Conservation (phyloP, 2,888 invertebrate genomes). For the Falcaria lacertinaria region DNA sequence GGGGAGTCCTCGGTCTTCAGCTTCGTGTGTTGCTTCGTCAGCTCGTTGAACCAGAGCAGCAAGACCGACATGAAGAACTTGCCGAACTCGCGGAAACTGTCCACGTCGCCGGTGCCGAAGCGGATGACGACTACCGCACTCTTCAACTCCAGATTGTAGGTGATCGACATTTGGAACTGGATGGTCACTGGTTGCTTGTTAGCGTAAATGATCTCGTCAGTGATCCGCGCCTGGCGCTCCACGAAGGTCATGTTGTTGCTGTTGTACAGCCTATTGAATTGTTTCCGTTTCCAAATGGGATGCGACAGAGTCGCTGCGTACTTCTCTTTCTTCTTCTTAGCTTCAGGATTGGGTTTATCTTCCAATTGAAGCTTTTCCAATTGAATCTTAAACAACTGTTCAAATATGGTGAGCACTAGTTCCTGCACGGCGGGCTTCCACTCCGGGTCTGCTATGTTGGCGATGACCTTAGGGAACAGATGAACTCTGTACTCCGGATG, state of each 20-base stretch:
- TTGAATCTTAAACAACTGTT: slow-evolving; percentile 37
- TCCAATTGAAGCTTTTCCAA: slow-evolving; percentile 36
- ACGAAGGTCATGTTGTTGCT: slow-evolving; percentile 22
- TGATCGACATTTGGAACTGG: slow-evolving; percentile 36
- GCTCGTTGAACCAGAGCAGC: slow-evolving; percentile 37
- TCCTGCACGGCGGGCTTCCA: slow-evolving; percentile 45
- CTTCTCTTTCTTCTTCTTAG: slow-evolving; percentile 36
- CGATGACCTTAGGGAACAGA: slow-evolving; percentile 35
- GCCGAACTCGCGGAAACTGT: slow-evolving; percentile 43
- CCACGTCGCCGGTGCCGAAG: slow-evolving; percentile 30
- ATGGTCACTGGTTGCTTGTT: slow-evolving; percentile 28
- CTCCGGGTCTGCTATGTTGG: slow-evolving; percentile 27
- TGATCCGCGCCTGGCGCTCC: slow-evolving; percentile 40
- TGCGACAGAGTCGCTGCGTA: slow-evolving; percentile 32
- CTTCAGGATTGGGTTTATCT: slow-evolving; percentile 27
- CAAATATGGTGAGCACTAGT: slow-evolving; percentile 36
- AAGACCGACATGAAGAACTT: slow-evolving; percentile 39
- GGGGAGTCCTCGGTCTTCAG: slow-evolving; percentile 21
- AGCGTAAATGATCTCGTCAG: slow-evolving; percentile 36
- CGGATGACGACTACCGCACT: slow-evolving; percentile 25
- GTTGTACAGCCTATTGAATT: slow-evolving; percentile 25
- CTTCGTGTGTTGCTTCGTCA: slow-evolving; percentile 30
- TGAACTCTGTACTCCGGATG: slow-evolving; percentile 37
- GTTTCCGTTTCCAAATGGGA: slow-evolving; percentile 51
- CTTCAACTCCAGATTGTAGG: slow-evolving; percentile 28